Conservation (phyloP, 2,113 vertebrate genomes). For the Corythornis cristatus region DNA sequence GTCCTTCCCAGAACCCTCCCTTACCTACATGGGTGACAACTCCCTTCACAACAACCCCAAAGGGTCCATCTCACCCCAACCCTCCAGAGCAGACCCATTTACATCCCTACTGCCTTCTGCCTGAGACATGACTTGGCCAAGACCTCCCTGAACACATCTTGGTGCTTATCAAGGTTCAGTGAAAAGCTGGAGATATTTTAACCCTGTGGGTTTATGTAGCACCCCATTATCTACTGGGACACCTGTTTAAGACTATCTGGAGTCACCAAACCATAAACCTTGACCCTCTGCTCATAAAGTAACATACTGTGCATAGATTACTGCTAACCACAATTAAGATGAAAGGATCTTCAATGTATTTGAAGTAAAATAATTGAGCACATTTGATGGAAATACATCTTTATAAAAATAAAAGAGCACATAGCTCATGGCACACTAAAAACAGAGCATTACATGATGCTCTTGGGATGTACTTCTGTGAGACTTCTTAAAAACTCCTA, state of each 20-base stretch:
- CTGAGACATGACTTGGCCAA: neutral
- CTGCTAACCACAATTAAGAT: neutral
- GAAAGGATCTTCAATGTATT: neutral
- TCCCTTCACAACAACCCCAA: neutral
- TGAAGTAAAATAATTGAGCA: neutral
- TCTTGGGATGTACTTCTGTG: neutral
- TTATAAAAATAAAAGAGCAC: neutral
- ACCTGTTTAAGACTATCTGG: neutral
- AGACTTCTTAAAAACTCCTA: neutral
- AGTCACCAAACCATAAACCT: neutral
- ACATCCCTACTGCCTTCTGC: neutral
- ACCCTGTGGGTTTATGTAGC: neutral
- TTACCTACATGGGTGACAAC: neutral
- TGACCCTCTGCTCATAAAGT: neutral
- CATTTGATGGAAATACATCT: neutral
- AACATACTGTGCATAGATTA: neutral
- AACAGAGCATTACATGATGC: neutral
- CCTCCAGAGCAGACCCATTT: neutral
- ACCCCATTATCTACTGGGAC: neutral
- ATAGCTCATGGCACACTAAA: neutral
- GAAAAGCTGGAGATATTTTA: neutral
- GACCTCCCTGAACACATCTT: neutral
- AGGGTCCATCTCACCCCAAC: neutral
- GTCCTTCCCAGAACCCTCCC: neutral
- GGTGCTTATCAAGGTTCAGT: neutral